Base-by-base conservation (phyloP, 2,797 vertebrate species). In the Eospalax fontanierii region DNA sequence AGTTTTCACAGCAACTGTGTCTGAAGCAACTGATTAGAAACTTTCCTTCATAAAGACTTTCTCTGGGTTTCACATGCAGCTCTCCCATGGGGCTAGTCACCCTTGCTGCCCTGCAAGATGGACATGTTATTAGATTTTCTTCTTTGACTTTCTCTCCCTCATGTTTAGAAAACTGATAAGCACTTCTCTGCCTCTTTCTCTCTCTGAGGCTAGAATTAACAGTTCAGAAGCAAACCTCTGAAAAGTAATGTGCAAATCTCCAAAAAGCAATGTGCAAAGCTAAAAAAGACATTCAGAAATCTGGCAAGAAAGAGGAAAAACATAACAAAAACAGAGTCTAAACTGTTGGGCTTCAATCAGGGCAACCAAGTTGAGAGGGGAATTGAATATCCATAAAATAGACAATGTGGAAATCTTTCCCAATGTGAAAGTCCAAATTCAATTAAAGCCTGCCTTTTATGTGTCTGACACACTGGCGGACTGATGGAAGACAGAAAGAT, bases 371-470 rank as follows among this genome's bases (percentile, higher is more conserved):
- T 22, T 19, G 35, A 14, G 35, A 35, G 75, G 82, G 50, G 86
- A 65, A 57, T 40, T 21, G 8, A n/a, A 40, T 1, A 18, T 16
- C 59, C 22, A 33, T 19, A 43, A 54, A 86, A n/a, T 1, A 70
- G 26, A 70, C 87, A 71, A 83, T 3, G 70, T 12, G 63, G 78
- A 84, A 61, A 59, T 18, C 59, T 59, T 92, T 78, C 38, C 54
- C 82, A 73, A 79, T 57, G 1, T n/a, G 65, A 89, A 93, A 70
- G 63, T 40, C 74, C 57, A 54, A 63, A 95, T 89, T 89, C 90
- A 70, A 84, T 84, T 94, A 76, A 61, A 71, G 66, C 83, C 89
- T 66, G 38, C 59, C 54, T 93, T 93, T 59, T 71, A 26, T 38
- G 65, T 76, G 79, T 76, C 86, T 76, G 81, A 59, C 35, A 59